Evolutionary conservation across 2,888 invertebrate genomes (phyloP).

Genomic region (Drosophila vallismaia): DNA sequence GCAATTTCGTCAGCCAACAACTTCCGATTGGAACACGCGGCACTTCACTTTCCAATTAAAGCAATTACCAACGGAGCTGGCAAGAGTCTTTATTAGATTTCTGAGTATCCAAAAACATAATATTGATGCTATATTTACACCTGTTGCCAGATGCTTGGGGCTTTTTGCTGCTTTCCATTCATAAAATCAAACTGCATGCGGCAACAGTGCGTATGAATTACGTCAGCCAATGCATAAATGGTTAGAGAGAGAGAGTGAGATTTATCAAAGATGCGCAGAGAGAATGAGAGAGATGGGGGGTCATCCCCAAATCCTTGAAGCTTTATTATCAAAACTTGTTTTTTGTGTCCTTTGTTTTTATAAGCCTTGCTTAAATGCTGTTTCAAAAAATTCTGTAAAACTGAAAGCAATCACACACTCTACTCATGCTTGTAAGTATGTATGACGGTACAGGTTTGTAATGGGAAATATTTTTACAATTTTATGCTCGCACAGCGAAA

Average conservation of each 20-base stretch:
- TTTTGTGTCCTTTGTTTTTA: constrained; percentile 2
- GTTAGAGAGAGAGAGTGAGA: constrained; percentile 23
- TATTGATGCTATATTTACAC: constrained; percentile 13
- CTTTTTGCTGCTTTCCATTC: constrained; percentile 67
- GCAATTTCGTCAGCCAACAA: constrained; percentile 11
- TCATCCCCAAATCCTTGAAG: constrained; percentile 27
- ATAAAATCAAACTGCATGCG: constrained; percentile 70
- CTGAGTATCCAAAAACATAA: neutral
- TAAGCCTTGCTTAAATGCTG: neutral
- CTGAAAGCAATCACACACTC: neutral
- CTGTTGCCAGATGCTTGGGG: constrained; percentile 24
- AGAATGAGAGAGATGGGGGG: constrained; percentile 1
- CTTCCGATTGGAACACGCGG: constrained; percentile 5
- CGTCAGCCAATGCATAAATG: constrained; percentile 59
- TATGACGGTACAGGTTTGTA: constrained; percentile 24
- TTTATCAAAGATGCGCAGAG: constrained; percentile 20
- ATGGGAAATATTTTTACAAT: constrained; percentile 9
- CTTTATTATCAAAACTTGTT: constrained; percentile 41
- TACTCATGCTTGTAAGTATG: neutral
- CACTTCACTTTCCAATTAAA: constrained; percentile 21
- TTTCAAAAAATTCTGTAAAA: neutral
- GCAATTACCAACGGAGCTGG: constrained; percentile 25
- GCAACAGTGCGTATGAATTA: constrained; percentile 63
- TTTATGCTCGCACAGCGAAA: constrained; percentile 21
- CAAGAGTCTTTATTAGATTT: constrained; percentile 3